Percentiles rank a stretch among this genome's conserved stretches.
Conservation (phyloP, 1,140 invertebrate species). For the Oreohelix idahoensis region DNA sequence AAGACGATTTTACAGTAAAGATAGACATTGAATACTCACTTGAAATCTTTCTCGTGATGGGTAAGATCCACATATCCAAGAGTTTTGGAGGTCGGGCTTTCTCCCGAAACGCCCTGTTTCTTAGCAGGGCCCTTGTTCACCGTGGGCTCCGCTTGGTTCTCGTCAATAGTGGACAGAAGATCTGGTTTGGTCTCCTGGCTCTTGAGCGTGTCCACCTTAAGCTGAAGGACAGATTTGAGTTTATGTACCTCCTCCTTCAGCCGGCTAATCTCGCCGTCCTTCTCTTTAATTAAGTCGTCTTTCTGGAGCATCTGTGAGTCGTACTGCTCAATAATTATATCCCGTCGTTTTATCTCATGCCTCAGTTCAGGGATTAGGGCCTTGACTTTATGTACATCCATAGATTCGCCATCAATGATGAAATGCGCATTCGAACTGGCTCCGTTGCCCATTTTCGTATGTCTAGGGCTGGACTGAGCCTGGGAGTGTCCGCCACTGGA, state of each 20-base stretch:
- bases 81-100: conserved; percentile 71
- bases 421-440: conserved; percentile 62
- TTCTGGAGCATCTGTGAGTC: conserved; percentile 64
- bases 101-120: conserved; percentile 84
- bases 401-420: conserved; percentile 64
- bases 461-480: background rate
- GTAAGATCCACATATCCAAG: conserved; percentile 62
- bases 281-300: conserved; percentile 59
- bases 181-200: conserved; percentile 54
- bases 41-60: conserved; percentile 78
- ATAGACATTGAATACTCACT: conserved; percentile 70
- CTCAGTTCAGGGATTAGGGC: conserved; percentile 66
- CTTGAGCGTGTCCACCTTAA: conserved; percentile 52
- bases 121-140: conserved; percentile 72
- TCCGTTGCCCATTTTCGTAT: conserved; percentile 68
- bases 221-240: conserved; percentile 57
- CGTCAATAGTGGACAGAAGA: conserved; percentile 60
- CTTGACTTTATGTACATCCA: conserved; percentile 66
- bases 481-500: background rate
- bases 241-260: conserved; percentile 68
- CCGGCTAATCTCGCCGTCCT: conserved; percentile 58
- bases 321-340: conserved; percentile 60
- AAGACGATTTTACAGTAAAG: too few species aligned
- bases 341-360: conserved; percentile 62
- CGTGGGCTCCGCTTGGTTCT: conserved; percentile 37